Percentiles rank a stretch among this genome's conserved stretches.
Evolutionary conservation across 2,888 invertebrate species (phyloP).

Genomic region (Drosophila differens): DNA sequence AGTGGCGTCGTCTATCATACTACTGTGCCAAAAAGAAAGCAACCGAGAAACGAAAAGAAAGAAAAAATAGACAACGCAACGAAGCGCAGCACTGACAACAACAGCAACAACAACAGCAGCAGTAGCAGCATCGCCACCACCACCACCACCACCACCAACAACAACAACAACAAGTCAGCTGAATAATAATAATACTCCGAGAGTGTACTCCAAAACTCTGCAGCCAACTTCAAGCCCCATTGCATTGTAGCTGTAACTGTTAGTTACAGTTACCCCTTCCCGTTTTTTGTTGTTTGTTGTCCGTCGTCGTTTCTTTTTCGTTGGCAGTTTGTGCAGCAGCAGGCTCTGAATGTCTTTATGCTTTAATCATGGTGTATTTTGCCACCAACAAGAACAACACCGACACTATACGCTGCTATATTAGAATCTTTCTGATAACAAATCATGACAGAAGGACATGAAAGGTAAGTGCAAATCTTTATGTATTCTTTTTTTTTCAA

Average conservation of each 20-base stretch:
- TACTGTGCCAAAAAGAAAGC: constrained; percentile 71
- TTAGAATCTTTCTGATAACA: constrained; percentile 93
- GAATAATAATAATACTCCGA: constrained; percentile 15
- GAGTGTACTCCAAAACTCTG: constrained; percentile 19
- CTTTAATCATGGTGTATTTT: constrained; percentile 93
- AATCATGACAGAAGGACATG: constrained; percentile 96
- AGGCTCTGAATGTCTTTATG: constrained; percentile 89
- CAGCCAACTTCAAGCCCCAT: constrained; percentile 19
- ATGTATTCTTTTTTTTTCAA: neutral
- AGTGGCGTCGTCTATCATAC: constrained; percentile 45
- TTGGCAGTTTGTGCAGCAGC: constrained; percentile 84
- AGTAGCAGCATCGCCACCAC: neutral
- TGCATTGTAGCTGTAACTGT: constrained; percentile 16
- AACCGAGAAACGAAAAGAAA: constrained; percentile 32
- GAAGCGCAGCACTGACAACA: constrained; percentile 30
- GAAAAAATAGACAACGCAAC: constrained; percentile 36
- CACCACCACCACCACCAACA: too few species aligned
- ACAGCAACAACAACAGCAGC: constrained; percentile 12
- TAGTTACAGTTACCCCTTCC: constrained; percentile 24
- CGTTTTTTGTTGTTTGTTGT: constrained; percentile 38
- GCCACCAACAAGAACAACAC: constrained; percentile 85
- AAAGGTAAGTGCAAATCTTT: constrained; percentile 89
- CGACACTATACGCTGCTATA: constrained; percentile 90
- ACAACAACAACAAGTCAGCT: constrained; percentile 21
- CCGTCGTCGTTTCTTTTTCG: constrained; percentile 52